phyloP scores from a whole-genome alignment of 2,113 vertebrate species.

The Eretmochelys imbricata region DNA sequence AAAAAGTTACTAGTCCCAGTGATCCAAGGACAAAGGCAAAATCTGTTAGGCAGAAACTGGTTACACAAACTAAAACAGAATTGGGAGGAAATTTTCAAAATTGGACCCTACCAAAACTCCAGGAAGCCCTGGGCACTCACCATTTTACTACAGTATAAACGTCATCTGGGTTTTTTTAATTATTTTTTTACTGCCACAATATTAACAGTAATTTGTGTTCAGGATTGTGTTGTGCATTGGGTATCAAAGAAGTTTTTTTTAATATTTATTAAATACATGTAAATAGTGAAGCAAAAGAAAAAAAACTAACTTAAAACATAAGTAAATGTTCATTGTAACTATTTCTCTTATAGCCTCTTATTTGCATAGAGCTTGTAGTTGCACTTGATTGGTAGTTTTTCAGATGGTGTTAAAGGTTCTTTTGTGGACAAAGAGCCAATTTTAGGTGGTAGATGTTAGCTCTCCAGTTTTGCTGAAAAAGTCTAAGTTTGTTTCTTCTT shows the following conservation, averaged over 20 bases:
- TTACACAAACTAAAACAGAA: too few relatives aligned
- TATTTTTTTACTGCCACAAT: not conserved
- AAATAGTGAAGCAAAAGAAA: not conserved
- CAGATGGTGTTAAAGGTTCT: not conserved
- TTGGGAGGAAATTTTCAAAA: too few relatives aligned
- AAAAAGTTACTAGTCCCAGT: too few relatives aligned
- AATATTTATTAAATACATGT: not conserved
- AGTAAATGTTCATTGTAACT: not conserved
- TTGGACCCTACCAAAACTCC: too few relatives aligned
- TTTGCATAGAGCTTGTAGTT: not conserved
- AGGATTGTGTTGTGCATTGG: not conserved
- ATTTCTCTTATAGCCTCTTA: not conserved
- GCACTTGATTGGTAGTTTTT: not conserved
- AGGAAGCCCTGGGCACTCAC: too few relatives aligned
- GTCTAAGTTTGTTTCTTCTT: constrained; percentile 13
- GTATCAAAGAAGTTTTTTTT: not conserved
- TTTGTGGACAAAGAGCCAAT: constrained; percentile 15
- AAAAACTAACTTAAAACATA: not conserved
- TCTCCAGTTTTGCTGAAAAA: not conserved
- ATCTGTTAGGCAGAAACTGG: too few relatives aligned
- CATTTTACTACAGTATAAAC: not conserved
- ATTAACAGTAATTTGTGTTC: not conserved
- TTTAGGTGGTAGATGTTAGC: constrained; percentile 6
- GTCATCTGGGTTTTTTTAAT: not conserved
- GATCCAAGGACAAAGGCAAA: too few relatives aligned